Base-by-base conservation (phyloP, 2,888 invertebrate species). In the Napeogenes inachia region DNA sequence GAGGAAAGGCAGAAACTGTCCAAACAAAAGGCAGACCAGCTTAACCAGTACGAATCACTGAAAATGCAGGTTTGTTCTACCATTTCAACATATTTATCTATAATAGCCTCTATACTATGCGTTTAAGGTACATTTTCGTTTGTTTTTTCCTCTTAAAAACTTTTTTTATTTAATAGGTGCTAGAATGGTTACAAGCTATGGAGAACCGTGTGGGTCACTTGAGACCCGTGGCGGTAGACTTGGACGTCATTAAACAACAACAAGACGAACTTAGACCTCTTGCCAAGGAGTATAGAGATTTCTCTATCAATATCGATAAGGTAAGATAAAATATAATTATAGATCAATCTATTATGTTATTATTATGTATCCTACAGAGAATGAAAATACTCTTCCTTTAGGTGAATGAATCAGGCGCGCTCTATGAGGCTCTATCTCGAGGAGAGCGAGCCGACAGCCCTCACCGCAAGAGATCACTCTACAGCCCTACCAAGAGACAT, bases 261-360 rank as follows among this genome's bases (percentile, higher is more conserved):
- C 93, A 94, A 57, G 96, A 96, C 32, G 96, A 96, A 75, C 82
- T 97, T 10, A 93, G 96, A 81, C 98, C 98, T 0, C 92, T 99
- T 56, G 89, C 94, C 13, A 97, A 97, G 80, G 98, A 98, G 77
- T 96, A 98, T 82, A 93, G 96, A 60, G 97, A 97, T 75, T 98
- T 94, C 84, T 94, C 93, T 0, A 90, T 92, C 13, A 97, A 95
- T 42, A 95, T 99, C 54, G 98, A 98, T 73, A 97, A 96, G 89
- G 92, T 93, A 70, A 57, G 38, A 38, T 33, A 13, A 42, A 53
- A 4, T 4, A 38, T 54, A 4, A 54, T n/a, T n/a, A 59, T 45
- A 2, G 45, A 42, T 13, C 42, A 13, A 47, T 13, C 58, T 13
- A 13, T 30, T 4, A 45, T 13, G 8, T n/a, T 56, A 38, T 8